Conservation (phyloP, 2,797 vertebrate genomes). For the Graptemys geographica region DNA sequence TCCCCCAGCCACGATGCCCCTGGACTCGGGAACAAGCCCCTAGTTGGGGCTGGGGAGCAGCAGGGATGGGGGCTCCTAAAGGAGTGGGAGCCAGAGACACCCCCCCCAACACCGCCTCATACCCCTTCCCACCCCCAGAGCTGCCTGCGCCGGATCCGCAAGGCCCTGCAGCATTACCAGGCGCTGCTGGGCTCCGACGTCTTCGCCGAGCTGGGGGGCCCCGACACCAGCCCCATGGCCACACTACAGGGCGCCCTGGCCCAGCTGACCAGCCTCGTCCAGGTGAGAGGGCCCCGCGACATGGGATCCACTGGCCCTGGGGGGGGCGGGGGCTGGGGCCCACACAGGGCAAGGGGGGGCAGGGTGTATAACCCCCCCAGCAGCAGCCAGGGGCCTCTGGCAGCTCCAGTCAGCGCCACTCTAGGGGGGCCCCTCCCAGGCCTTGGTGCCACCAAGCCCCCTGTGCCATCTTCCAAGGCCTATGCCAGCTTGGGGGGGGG, state of each 20-base stretch:
- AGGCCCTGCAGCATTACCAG: constrained; percentile 74
- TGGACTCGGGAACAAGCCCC: constrained; percentile 57
- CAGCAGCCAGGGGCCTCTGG: fast-evolving
- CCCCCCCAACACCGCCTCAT: neutral
- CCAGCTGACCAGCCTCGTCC: neutral
- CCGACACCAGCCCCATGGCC: neutral
- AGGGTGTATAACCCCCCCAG: neutral
- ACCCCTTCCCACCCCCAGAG: neutral
- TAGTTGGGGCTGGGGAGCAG: neutral
- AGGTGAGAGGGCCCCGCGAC: neutral
- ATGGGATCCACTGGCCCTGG: fast-evolving
- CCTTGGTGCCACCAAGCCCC: constrained; percentile 8
- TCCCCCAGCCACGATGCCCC: constrained; percentile 46
- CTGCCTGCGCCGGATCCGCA: constrained; percentile 75
- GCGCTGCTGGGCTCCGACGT: constrained; percentile 75
- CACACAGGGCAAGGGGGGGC: fast-evolving
- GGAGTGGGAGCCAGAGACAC: neutral
- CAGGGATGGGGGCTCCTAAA: fast-evolving
- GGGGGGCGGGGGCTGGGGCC: neutral
- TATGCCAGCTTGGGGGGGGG: constrained; percentile 8
- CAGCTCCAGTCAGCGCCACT: too few relatives aligned
- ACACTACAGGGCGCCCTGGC: neutral
- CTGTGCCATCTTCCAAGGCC: constrained; percentile 39
- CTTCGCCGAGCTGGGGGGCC: constrained; percentile 38
- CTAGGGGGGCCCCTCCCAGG: constrained; percentile 15